These are phyloP conservation scores for Acanthosepion esculentum DNA, from an alignment of 2,888 invertebrate genomes.

Conservation along the genomic window DNA sequence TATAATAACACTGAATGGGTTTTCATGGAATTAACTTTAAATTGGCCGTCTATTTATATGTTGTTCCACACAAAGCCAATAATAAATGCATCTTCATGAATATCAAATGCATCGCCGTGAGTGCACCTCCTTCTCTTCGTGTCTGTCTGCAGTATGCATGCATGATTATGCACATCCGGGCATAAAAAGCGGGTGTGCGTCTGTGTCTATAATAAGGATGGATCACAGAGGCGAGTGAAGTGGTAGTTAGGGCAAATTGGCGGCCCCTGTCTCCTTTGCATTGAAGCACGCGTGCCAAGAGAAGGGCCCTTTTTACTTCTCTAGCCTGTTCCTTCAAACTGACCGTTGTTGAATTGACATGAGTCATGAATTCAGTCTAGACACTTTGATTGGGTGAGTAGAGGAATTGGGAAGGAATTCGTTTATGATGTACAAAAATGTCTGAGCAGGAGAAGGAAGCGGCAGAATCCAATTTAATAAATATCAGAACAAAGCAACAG, in stretches of 20 bases:
- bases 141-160: too few relatives aligned
- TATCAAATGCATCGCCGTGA: not conserved
- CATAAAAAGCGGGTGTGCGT: too few relatives aligned
- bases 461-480: not conserved
- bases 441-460: not conserved
- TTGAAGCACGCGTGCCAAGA: not conserved
- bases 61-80: not conserved
- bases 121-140: not conserved
- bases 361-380: not conserved
- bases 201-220: not conserved
- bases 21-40: too few relatives aligned
- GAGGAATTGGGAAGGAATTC: not conserved
- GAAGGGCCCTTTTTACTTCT: not conserved
- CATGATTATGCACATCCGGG: too few relatives aligned
- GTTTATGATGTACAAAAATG: not conserved
- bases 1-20: too few relatives aligned
- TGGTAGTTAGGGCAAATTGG: not conserved
- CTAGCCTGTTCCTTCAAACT: not conserved
- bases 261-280: not conserved
- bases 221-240: too few relatives aligned
- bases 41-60: too few relatives aligned
- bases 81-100: not conserved
- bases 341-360: not conserved
- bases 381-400: not conserved
- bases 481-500: not conserved